Evolutionary conservation across 2,797 vertebrate genomes (phyloP), one percentile per base, ranked within the genome.

Genomic region (Oreonectes daqikongensis): DNA sequence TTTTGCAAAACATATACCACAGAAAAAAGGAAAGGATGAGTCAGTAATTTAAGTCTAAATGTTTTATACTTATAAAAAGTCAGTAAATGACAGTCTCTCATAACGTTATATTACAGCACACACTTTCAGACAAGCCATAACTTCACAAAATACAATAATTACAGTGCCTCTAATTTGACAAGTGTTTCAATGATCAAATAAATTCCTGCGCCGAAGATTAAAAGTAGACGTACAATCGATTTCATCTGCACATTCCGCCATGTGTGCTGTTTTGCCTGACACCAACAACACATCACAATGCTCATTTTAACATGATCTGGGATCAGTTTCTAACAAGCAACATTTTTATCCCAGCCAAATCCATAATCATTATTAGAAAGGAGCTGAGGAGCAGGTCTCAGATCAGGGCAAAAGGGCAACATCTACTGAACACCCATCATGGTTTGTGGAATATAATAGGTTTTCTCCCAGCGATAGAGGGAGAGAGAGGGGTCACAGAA

Each of bases 181-280:
- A 69, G 57, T 76, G 42, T 48, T 50, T 48, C 71, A 75, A 80
- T 69, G 78, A 82, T 48, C 63, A 73, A 82, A 84, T 84, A 84
- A 84, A 84, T 84, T 80, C 80, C 48, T 14, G 30, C 78, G 52
- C 70, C 53, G 71, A 70, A 78, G 73, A 84, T 84, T 81, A 75
- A 72, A 78, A 75, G 68, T 48, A 3, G 80, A 78, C 80, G 4
- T 79, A 60, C 80, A 82, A 82, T 84, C 83, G 57, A 84, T 82
- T 75, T 63, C 28, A 40, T 72, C 63, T 67, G 75, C 40, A 53
- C 74, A 69, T 79, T 81, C 52, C 46, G 57, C 46, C 30, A 57
- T 57, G 32, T 60, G n/a, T 55, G 46, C 73, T 35, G 61, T 73
- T 69, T 77, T 65, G 74, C 78, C 57, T 80, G 83, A 65, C 76